Base-by-base conservation (phyloP, 1,140 invertebrate species). In the Magallana ariakensis region DNA sequence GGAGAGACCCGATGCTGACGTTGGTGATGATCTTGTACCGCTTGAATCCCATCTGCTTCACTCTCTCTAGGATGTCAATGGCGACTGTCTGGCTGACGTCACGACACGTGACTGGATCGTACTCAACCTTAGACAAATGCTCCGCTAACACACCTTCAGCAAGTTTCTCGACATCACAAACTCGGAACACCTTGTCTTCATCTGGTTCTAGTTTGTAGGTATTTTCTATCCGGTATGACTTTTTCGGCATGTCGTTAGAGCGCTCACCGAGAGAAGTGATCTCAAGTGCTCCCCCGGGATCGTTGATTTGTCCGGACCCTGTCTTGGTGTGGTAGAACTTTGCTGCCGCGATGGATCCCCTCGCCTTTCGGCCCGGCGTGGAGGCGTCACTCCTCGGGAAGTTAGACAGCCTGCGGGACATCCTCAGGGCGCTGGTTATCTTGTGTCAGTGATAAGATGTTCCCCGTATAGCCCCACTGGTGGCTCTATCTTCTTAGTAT, bases 11-110 rank as follows among this genome's bases (percentile, higher is more conserved):
- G 62, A 94, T 92, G 10, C 91, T 92, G 1, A 94, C 92, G 19
- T 92, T 90, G 13, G 92, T 90, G 0, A 94, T 92, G 9, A 94
- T 84, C 88, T 94, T 94, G 85, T 93, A 94, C 19, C 92, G 85
- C 80, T 89, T 87, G n/a, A 90, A 86, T 5, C 89, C 89, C 57
- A 93, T 83, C 3, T 26, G n/a, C 89, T 93, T 92, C 4, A 93
- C 85, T 75, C 85, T 88, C 33, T 93, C 91, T 87, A 94, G 80
- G 53, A 93, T 93, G 10, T 84, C 86, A 9, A 89, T 85, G 33
- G 92, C 92, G 4, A 93, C 58, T n/a, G 70, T 80, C 33, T 93
- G 92, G 57, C 90, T 90, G n/a, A 93, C 83, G 22, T 88, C 83
- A 57, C 90, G 90, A 88, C 93, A 93, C 16, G 87, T 85, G 0